Evolutionary conservation across 2,113 vertebrate species (phyloP).

Genomic region (Romanogobio albipinnatus): DNA sequence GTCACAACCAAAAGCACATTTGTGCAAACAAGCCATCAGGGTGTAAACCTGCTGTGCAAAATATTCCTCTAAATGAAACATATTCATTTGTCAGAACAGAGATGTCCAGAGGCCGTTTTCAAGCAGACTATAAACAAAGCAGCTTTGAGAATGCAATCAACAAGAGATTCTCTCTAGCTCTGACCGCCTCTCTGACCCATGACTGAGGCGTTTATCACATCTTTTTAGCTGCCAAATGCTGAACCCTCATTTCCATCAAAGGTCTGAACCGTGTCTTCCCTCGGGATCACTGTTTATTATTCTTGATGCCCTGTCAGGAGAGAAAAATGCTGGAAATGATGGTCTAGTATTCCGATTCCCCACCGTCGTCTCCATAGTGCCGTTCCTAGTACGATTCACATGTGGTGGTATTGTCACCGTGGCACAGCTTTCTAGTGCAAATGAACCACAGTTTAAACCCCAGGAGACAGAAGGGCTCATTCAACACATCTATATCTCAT

Average conservation of each 20-base stretch:
- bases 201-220: conserved; percentile 63
- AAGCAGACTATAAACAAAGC: conserved; percentile 35
- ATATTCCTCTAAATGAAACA: conserved; percentile 29
- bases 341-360: background rate
- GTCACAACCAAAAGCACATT: conserved; percentile 35
- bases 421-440: background rate
- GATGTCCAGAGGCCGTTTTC: conserved; percentile 32
- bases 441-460: background rate
- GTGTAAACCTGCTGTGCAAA: conserved; percentile 9
- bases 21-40: conserved; percentile 38
- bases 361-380: background rate
- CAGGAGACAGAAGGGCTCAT: background rate
- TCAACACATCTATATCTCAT: conserved; percentile 1
- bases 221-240: conserved; percentile 37
- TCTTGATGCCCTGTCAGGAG: conserved; percentile 67
- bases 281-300: conserved; percentile 59
- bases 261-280: conserved; percentile 58
- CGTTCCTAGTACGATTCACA: background rate
- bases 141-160: conserved; percentile 13
- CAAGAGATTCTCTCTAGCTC: conserved; percentile 7
- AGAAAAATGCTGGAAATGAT: conserved; percentile 57
- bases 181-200: conserved; percentile 47
- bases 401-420: background rate
- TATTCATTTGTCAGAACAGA: conserved; percentile 46
- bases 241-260: conserved; percentile 44